Base-by-base conservation (phyloP, 2,888 invertebrate species). In the Cremastobaeus sp. region DNA sequence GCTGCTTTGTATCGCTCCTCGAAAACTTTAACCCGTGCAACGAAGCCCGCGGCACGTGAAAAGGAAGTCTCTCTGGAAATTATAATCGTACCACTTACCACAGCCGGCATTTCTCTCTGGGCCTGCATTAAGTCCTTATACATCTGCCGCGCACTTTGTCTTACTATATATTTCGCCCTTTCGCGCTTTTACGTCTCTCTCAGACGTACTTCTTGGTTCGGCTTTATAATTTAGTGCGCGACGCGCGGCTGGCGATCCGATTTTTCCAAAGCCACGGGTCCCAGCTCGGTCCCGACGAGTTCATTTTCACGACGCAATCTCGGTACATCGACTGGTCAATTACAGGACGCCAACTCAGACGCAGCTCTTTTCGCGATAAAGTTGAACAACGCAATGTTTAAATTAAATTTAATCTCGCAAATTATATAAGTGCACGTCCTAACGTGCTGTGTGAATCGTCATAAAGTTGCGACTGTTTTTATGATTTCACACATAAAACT, bases 71-170 rank as follows among this genome's bases (percentile, higher is more conserved):
- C 74, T 78, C 79, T 81, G 76, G 75, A 83, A 83, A 84, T 83
- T 83, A 83, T 84, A 83, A 84, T 84, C 83, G 81, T 76, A 76
- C 82, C 84, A 83, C 84, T 84, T 82, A 81, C 78, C 73, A 72
- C 76, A 77, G 59, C 76, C 71, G 66, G 66, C 77, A 74, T 77
- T 78, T 72, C 80, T n/a, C n/a, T 74, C 52, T 35, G 48, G 64
- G 62, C 69, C 50, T 59, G 71, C 74, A 66, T 64, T 57, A 43
- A 66, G 66, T 39, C 52, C 64, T 71, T 75, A 77, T 48, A 74
- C 73, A 39, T 66, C 48, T 41, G 28, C 48, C 60, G 25, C 30
- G 20, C 21, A 54, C 70, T 59, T 57, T 43, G 55, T 65, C 48
- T 52, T 54, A 12, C 34, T 43, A 25, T 54, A 60, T 30, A 69